Evolutionary conservation across 23 tunicate species (phyloP).

Genomic region (Ascidia mentula): DNA sequence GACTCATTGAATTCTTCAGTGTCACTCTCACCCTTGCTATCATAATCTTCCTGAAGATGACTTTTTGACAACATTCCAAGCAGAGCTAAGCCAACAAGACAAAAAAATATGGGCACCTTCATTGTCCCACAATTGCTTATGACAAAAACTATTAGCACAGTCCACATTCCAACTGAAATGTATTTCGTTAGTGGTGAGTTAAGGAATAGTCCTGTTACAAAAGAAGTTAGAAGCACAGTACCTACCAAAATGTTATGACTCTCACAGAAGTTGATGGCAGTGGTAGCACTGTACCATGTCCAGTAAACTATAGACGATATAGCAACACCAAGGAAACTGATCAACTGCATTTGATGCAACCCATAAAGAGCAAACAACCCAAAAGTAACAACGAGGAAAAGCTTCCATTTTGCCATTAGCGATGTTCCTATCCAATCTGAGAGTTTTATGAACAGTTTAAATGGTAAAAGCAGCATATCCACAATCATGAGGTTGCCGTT

Average conservation of each 20-base stretch:
- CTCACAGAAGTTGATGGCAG: neutral
- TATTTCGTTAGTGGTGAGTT: neutral
- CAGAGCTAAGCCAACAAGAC: neutral
- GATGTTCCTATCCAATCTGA: conserved; percentile 64
- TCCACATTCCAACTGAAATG: conserved; percentile 13
- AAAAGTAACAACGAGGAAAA: conserved; percentile 13
- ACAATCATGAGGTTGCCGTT: conserved; percentile 42
- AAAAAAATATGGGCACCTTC: conserved; percentile 42
- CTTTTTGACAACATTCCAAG: neutral
- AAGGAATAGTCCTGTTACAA: conserved; percentile 9
- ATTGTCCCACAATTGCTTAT: conserved; percentile 36
- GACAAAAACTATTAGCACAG: conserved; percentile 9
- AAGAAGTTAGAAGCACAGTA: conserved; percentile 1
- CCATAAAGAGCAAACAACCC: conserved; percentile 22
- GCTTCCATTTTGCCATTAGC: conserved; percentile 46
- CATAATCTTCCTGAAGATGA: neutral
- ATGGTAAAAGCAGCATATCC: conserved; percentile 42
- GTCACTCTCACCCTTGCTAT: neutral
- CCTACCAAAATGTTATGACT: neutral
- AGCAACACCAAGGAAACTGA: neutral
- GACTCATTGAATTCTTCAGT: neutral
- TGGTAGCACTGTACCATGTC: conserved; percentile 11
- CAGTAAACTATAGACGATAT: neutral
- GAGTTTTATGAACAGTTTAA: conserved; percentile 40
- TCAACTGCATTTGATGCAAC: conserved; percentile 28